These are phyloP conservation scores for Cryptops parisi DNA, from an alignment of 2,888 invertebrate species.

Conservation along the genomic window DNA sequence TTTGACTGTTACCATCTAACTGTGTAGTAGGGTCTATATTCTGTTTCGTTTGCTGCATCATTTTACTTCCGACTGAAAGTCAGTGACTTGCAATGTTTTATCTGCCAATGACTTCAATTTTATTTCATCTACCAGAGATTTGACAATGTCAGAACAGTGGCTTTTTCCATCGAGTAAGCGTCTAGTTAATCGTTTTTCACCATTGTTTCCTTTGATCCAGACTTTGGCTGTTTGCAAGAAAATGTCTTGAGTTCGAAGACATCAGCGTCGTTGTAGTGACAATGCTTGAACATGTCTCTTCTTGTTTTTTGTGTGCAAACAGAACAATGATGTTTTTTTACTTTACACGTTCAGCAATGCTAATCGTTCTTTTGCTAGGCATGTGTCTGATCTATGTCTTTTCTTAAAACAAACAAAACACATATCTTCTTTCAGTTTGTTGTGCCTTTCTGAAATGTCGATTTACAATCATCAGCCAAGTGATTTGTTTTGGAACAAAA, in stretches of 20 bases:
- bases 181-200: neutral
- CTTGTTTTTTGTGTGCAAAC: no score
- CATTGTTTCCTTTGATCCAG: neutral
- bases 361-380: no score
- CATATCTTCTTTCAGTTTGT: no score
- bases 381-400: no score
- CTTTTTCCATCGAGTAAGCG: neutral
- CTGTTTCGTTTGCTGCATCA: neutral
- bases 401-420: no score
- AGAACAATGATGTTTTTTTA: no score
- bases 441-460: no score
- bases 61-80: neutral
- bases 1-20: neutral
- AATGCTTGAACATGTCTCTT: no score
- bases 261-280: neutral
- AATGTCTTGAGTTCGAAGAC: neutral
- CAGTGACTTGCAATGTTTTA: neutral
- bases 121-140: neutral
- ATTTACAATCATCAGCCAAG: no score
- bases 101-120: neutral
- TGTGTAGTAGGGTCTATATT: neutral
- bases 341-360: no score
- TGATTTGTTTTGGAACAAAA: no score
- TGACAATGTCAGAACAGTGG: neutral
- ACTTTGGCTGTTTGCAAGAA: conserved; percentile 1